Conservation (phyloP, 2,888 invertebrate genomes). For the Ophion ellenae region DNA sequence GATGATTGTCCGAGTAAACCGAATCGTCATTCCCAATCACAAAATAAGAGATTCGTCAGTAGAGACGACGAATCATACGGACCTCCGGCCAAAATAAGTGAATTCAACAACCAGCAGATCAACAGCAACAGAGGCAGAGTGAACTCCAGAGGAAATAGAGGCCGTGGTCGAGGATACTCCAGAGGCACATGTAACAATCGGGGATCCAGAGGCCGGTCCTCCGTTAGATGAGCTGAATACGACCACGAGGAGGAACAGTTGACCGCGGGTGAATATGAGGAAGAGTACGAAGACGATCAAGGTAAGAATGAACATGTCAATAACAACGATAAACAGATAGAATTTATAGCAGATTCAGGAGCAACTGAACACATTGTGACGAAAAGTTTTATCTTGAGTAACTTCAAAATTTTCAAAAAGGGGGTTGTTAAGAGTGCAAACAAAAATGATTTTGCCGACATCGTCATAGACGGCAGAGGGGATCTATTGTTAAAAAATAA, state of each 20-base stretch:
- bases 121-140: constrained; percentile 33
- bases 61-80: constrained; percentile 27
- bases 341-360: constrained; percentile 59
- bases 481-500: constrained; percentile 63
- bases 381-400: constrained; percentile 51
- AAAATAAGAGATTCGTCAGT: constrained; percentile 18
- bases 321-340: constrained; percentile 34
- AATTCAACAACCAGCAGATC: constrained; percentile 14
- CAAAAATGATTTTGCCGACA: constrained; percentile 66
- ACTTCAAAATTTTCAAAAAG: constrained; percentile 38
- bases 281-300: constrained; percentile 32
- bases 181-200: constrained; percentile 48
- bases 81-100: constrained; percentile 47
- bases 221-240: constrained; percentile 57
- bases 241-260: constrained; percentile 25
- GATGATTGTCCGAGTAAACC: constrained; percentile 28
- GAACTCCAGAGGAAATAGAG: constrained; percentile 27
- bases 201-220: constrained; percentile 39
- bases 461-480: constrained; percentile 69
- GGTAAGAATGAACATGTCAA: constrained; percentile 41
- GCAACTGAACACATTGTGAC: constrained; percentile 66
- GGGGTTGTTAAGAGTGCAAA: constrained; percentile 65
- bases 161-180: constrained; percentile 19
- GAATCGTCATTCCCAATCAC: constrained; percentile 3
- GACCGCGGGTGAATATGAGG: constrained; percentile 18